Evolutionary conservation across 2,113 vertebrate species (phyloP).

Genomic region (Chamaea fasciata): DNA sequence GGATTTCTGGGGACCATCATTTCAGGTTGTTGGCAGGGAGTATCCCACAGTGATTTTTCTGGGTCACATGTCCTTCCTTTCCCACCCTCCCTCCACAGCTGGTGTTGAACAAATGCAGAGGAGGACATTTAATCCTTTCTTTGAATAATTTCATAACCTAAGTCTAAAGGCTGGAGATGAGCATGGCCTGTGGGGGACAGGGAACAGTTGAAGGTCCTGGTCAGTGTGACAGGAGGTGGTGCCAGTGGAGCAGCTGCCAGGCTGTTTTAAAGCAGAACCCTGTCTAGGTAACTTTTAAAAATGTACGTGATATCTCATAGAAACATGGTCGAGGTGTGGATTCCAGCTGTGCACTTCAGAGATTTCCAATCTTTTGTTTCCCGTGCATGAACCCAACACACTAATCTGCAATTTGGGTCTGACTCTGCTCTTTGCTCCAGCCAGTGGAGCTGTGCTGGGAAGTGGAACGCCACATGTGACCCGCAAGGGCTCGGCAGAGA

Average conservation of each 20-base stretch:
- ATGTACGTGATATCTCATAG: conserved; percentile 43
- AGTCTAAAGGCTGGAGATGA: conserved; percentile 32
- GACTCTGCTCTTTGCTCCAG: conserved; percentile 48
- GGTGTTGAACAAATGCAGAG: neutral
- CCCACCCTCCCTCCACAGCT: conserved; percentile 21
- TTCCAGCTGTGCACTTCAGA: conserved; percentile 64
- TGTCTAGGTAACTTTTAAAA: conserved; percentile 57
- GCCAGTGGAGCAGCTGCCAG: neutral
- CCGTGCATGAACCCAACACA: conserved; percentile 28
- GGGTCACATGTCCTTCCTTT: neutral
- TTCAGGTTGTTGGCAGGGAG: neutral
- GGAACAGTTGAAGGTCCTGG: neutral
- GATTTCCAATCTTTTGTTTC: conserved; percentile 62
- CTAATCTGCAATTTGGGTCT: conserved; percentile 48
- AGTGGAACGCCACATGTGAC: conserved; percentile 47
- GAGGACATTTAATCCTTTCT: conserved; percentile 9
- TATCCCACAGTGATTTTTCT: neutral
- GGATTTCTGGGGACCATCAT: neutral
- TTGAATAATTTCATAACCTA: conserved; percentile 24
- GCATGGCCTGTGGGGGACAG: neutral
- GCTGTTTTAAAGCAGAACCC: conserved; percentile 41
- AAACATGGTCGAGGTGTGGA: conserved; percentile 39
- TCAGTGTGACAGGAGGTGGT: neutral
- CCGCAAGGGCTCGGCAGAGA: neutral
- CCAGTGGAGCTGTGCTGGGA: conserved; percentile 13